phyloP scores from a whole-genome alignment of 2,113 vertebrate species.

The Cephalopterus ornatus region DNA sequence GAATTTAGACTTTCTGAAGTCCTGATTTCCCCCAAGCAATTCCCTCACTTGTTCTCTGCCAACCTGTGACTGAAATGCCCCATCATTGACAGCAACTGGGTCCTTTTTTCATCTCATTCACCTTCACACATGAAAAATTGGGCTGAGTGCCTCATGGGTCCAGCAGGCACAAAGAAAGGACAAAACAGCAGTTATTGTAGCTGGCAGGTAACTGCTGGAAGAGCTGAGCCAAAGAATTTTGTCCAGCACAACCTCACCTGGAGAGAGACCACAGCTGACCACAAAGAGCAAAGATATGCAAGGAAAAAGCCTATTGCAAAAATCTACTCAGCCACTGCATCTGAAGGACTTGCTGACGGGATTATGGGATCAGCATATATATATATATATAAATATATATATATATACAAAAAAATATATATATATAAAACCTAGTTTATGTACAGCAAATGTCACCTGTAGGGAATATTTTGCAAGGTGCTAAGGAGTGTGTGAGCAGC shows the following conservation, averaged over 20 bases:
- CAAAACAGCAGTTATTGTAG: background rate
- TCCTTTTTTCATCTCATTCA: background rate
- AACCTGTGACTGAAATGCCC: background rate
- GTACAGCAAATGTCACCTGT: background rate
- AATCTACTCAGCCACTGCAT: background rate
- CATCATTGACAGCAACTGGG: background rate
- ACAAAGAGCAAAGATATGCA: background rate
- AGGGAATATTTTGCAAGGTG: background rate
- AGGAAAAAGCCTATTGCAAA: background rate
- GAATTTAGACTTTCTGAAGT: background rate
- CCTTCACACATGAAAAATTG: background rate
- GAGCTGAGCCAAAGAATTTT: background rate
- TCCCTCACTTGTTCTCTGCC: background rate
- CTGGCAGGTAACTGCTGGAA: background rate
- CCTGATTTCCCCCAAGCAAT: background rate
- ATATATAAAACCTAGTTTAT: background rate
- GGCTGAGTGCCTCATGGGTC: fast-evolving
- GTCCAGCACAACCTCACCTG: background rate
- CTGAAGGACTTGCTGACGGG: background rate
- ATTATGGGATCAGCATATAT: background rate
- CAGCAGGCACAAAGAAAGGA: background rate
- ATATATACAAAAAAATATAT: too few species aligned
- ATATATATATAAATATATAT: too few species aligned
- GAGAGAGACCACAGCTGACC: background rate
- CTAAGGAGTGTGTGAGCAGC: background rate